These are phyloP conservation scores for Solenopsis invicta DNA, from an alignment of 1,140 invertebrate species.

Conservation along the genomic window DNA sequence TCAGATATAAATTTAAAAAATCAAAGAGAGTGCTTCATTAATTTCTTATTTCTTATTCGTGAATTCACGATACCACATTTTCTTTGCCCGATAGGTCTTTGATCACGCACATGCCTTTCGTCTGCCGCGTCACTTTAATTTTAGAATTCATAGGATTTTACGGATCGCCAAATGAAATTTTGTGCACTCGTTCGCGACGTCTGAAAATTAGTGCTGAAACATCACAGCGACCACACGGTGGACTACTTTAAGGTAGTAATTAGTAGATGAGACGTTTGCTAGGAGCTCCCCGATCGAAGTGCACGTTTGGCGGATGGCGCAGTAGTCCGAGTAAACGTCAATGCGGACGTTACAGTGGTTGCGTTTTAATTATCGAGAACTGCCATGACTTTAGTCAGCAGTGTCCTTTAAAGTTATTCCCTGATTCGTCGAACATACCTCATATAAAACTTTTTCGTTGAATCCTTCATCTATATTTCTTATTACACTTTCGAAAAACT, in stretches of 20 bases:
- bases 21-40: background rate
- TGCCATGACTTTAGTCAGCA: background rate
- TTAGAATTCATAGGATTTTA: background rate
- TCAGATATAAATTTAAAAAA: background rate
- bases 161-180: conserved; percentile 11
- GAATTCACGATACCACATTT: background rate
- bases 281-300: conserved; percentile 35
- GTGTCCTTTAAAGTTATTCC: conserved; percentile 2
- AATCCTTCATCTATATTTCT: background rate
- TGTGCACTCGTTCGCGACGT: background rate
- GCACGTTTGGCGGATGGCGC: conserved; percentile 15
- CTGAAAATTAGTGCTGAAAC: conserved; percentile 17
- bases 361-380: conserved; percentile 57
- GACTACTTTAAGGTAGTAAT: conserved; percentile 54
- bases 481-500: background rate
- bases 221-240: conserved; percentile 18
- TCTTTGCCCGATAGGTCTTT: background rate
- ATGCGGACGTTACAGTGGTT: conserved; percentile 61
- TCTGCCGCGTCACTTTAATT: background rate
- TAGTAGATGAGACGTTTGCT: conserved; percentile 53
- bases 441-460: background rate
- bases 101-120: background rate
- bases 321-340: conserved; percentile 41
- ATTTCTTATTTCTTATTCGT: background rate
- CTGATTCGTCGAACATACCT: background rate